Conservation (phyloP, 2,113 vertebrate genomes). For the Setophaga coronata region DNA sequence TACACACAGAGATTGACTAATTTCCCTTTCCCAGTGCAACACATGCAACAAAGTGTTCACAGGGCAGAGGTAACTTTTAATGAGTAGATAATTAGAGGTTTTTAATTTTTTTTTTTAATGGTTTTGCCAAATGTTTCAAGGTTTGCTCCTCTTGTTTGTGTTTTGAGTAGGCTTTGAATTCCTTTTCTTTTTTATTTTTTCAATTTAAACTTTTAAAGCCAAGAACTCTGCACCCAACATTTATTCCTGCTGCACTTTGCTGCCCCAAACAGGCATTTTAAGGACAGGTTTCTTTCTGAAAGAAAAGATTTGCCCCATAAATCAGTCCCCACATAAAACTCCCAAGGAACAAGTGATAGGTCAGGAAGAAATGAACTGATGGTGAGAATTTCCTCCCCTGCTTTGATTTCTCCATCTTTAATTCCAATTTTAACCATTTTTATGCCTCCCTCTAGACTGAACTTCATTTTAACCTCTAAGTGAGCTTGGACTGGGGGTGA, state of each 20-base stretch:
- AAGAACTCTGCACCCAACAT: not conserved
- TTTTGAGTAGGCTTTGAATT: not conserved
- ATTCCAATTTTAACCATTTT: not conserved
- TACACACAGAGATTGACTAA: accelerated
- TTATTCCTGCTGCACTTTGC: not conserved
- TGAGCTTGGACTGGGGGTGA: not conserved
- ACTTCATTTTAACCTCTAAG: not conserved
- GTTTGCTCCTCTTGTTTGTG: not conserved
- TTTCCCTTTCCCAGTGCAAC: not conserved
- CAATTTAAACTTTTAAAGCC: not conserved
- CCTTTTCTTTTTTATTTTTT: not conserved
- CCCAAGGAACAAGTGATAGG: not conserved
- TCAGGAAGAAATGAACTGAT: not conserved
- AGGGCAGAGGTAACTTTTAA: not conserved
- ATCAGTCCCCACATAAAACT: not conserved
- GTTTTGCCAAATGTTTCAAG: not conserved
- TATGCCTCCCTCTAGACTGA: not conserved
- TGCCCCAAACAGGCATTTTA: not conserved
- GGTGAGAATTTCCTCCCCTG: not conserved
- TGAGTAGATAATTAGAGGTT: accelerated
- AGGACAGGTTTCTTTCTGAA: not conserved
- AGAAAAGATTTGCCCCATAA: not conserved
- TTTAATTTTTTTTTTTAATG: not conserved
- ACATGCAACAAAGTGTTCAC: not conserved
- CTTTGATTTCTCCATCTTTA: not conserved